Base-by-base conservation (phyloP, 2,888 invertebrate genomes). In the Capitulum mitella region DNA sequence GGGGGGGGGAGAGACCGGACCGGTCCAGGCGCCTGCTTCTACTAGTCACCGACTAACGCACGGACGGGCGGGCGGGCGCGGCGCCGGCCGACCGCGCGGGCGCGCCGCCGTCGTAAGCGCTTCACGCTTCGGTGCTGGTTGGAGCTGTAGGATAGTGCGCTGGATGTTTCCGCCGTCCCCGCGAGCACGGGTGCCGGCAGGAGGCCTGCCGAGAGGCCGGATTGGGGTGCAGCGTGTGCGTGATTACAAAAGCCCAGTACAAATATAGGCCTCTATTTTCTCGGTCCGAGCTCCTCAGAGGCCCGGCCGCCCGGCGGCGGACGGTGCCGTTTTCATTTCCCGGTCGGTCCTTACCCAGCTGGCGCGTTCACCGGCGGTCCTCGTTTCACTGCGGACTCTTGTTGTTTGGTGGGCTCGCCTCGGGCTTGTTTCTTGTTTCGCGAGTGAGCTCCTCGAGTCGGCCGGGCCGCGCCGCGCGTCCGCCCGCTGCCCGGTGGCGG, bases 181-280 rank as follows among this genome's bases (percentile, higher is more conserved):
- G 76, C 76, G 40, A n/a, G n/a, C n/a, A n/a, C 40, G 43, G 46
- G 32, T 40, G 6, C 6, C 43, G 19, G 74, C 74, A 22, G 22
- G 74, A 22, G 43, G n/a, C 43, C 6, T 43, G 43, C 43, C 6
- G 61, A 1, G 32, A 32, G 61, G 51, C 51, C 51, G 16, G 32
- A 61, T 32, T 61, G 14, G 16, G 32, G 61, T 32, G 61, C 61
- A 51, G 61, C 14, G 61, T 16, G 26, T 37, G 70, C 37, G 70
- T 29, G 37, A 29, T 37, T 70, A 70, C 70, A 70, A 70, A 70
- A 70, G 70, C 37, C 70, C 70, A 70, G 70, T 70, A 70, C 70
- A 70, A 70, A 70, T 70, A 37, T 70, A 37, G 37, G 37, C 70
- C 29, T 37, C 70, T 70, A 70, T 70, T 70, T 70, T 70, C 70